Percentiles rank a stretch among this genome's conserved stretches.
Evolutionary conservation across 1,140 invertebrate genomes (phyloP).

Genomic region (Habropoda laboriosa): DNA sequence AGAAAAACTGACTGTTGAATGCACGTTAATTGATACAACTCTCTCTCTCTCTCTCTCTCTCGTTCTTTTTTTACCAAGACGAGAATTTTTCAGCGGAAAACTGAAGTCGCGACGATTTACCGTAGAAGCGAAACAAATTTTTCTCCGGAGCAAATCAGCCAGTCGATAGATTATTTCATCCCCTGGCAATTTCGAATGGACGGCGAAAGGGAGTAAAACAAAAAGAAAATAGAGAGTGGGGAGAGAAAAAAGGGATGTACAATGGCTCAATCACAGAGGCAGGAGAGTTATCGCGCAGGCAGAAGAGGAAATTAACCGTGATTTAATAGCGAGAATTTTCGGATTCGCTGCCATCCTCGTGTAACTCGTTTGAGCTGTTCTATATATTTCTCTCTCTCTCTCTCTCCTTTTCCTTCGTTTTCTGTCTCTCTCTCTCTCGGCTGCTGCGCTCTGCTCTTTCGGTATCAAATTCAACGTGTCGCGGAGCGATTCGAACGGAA

Average conservation of each 20-base stretch:
- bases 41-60: too few species aligned
- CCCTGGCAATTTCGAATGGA: conserved; percentile 8
- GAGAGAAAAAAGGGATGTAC: not conserved
- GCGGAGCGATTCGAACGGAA: conserved; percentile 47
- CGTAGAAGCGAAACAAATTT: conserved; percentile 43
- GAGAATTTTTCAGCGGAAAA: not conserved
- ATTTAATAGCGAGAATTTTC: conserved; percentile 63
- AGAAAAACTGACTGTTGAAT: conserved; percentile 74
- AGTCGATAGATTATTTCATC: conserved; percentile 13
- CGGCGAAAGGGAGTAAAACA: not conserved
- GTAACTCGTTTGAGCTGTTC: conserved; percentile 33
- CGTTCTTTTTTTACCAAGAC: too few species aligned
- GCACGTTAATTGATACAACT: conserved; percentile 11
- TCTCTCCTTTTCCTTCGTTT: not conserved
- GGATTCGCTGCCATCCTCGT: conserved; percentile 42
- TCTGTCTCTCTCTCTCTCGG: not conserved
- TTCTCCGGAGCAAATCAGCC: not conserved
- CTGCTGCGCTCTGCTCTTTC: conserved; percentile 25
- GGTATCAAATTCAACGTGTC: conserved; percentile 59
- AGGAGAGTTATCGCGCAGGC: conserved; percentile 26
- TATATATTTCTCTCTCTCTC: not conserved
- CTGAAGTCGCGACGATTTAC: conserved; percentile 21
- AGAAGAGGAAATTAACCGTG: conserved; percentile 52
- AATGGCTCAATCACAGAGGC: conserved; percentile 43
- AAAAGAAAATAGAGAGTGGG: not conserved